A percentile compares a stretch with the other conserved stretches of the same genome.
phyloP scores from a whole-genome alignment of 2,888 invertebrate species.

The Boloria euphrosyne region DNA sequence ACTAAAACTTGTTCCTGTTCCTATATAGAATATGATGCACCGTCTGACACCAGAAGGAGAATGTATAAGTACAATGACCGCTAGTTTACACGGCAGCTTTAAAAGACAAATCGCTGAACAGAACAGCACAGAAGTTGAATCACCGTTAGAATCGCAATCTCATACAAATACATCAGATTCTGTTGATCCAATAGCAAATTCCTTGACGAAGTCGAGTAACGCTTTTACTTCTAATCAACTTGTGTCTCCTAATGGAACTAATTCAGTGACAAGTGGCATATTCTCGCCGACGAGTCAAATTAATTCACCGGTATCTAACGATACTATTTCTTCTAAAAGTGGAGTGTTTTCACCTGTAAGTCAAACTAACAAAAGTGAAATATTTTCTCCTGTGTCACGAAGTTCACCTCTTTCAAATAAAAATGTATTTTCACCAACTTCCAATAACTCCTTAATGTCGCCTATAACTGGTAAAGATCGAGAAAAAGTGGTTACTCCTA shows the following conservation, averaged over 20 bases:
- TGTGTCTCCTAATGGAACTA: conserved; percentile 77
- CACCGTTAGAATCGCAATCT: conserved; percentile 70
- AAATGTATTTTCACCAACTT: conserved; percentile 74
- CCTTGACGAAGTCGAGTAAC: conserved; percentile 68
- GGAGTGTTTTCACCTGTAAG: conserved; percentile 78
- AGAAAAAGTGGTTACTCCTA: conserved; percentile 73
- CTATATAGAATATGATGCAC: conserved; percentile 85
- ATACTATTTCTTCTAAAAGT: conserved; percentile 79
- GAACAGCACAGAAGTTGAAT: conserved; percentile 65
- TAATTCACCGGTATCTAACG: conserved; percentile 78
- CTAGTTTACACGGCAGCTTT: conserved; percentile 85
- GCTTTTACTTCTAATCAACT: conserved; percentile 70
- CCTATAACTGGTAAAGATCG: conserved; percentile 72
- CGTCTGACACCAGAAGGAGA: conserved; percentile 88
- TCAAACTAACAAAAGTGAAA: conserved; percentile 78
- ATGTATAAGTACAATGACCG: conserved; percentile 83
- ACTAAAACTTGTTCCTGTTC: conserved; percentile 64
- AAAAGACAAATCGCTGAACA: conserved; percentile 81
- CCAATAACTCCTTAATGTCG: conserved; percentile 73
- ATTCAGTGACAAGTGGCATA: conserved; percentile 78
- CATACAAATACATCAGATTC: conserved; percentile 72
- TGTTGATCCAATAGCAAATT: conserved; percentile 67
- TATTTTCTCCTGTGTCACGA: conserved; percentile 75
- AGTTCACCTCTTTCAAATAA: conserved; percentile 76
- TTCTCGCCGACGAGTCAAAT: conserved; percentile 81